Base-by-base conservation (phyloP, 2,113 vertebrate species). In the Daphoenositta chrysoptera region DNA sequence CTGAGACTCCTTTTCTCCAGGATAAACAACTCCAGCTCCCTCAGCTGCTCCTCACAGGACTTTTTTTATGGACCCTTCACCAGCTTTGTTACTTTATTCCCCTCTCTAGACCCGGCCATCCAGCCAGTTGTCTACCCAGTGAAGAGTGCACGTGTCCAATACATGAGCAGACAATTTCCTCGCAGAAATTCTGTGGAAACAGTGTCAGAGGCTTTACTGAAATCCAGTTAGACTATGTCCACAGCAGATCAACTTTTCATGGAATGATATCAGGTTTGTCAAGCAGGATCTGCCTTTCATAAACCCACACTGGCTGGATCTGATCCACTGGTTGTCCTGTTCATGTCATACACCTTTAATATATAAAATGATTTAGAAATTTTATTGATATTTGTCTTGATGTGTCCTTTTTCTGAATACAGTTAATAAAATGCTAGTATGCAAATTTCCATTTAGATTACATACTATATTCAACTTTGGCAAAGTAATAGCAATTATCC, bases 111-210 rank as follows among this genome's bases (percentile, higher is more conserved):
- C 9, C 10, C 1, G 17, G 10, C 14, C 16, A n/a, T 30, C 11
- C 30, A 45, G 21, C 1, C 33, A n/a, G 19, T 6, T 33, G 33
- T 83, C 64, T n/a, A 44, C 10, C 14, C 15, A 56, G 18, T 4
- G 8, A 57, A 15, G 3, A 17, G 2, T 56, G 24, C 0, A 2
- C 4, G 5, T 0, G 0, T 26, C 26, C 37, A 23, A 37, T 33
- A 14, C 22, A 13, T 0, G 0, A 76, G 21, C 19, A 37, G 18
- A 8, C 9, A 14, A 7, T 37, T 86, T 82, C 22, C 19, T 14
- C 53, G 31, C 12, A 11, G 19, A 63, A 45, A 37, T 30, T 3
- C 10, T 45, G 28, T 22, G 30, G 11, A 50, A 56, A 71, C 0
- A 1, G 3, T 45, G 14, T 77, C 18, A 86, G 20, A 50, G 4